Conservation (phyloP, 2,797 vertebrate genomes). For the Phataginus tetradactyla region DNA sequence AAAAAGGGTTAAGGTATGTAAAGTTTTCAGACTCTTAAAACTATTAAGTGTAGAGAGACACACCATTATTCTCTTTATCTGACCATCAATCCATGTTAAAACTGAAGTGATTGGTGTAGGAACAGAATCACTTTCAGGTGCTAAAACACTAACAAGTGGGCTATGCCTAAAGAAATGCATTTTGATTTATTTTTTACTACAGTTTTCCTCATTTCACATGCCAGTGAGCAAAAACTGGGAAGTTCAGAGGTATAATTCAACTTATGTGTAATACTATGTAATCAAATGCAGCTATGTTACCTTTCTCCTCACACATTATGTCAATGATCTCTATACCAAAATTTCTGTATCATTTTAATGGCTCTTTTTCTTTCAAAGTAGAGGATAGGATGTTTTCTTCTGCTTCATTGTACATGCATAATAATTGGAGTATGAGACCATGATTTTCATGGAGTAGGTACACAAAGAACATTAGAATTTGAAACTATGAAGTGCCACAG, state of each 20-base stretch:
- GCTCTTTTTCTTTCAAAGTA: background rate
- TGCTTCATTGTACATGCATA: background rate
- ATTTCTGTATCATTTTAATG: background rate
- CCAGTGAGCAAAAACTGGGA: background rate
- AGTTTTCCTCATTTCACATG: background rate
- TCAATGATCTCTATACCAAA: background rate
- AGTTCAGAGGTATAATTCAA: background rate
- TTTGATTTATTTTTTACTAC: background rate
- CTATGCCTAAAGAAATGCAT: background rate
- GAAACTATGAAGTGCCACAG: background rate
- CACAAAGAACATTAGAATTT: background rate
- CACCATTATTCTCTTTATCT: background rate
- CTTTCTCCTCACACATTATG: background rate
- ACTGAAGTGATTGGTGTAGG: background rate
- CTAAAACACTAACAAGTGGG: background rate
- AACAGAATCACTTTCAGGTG: background rate
- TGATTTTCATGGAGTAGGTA: background rate
- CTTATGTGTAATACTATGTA: background rate
- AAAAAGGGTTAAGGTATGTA: background rate
- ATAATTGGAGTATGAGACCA: background rate
- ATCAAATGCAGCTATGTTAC: background rate
- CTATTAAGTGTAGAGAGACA: background rate
- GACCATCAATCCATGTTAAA: background rate
- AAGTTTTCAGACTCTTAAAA: constrained; percentile 7
- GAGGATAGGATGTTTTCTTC: background rate